Evolutionary conservation across 2,888 invertebrate species (phyloP).

Genomic region (Palloptera scutellata): DNA sequence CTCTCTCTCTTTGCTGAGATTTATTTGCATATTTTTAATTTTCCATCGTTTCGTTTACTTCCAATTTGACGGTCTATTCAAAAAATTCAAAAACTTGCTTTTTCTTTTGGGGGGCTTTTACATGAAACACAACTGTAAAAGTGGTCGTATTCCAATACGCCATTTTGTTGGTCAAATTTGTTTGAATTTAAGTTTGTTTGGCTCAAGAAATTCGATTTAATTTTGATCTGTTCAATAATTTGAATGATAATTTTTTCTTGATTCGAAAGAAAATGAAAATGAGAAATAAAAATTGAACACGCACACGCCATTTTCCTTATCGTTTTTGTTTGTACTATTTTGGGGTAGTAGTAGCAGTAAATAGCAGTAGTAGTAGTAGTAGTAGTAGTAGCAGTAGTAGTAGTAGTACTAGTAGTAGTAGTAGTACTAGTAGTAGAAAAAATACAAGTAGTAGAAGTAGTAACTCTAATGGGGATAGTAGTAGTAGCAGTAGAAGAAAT

Average conservation of each 20-base stretch:
- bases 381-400: constrained; percentile 31
- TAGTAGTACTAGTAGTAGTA: constrained; percentile 44
- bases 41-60: no score
- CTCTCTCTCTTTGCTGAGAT: not conserved
- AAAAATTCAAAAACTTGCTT: constrained; percentile 39
- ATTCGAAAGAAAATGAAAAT: no score
- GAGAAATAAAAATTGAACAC: no score
- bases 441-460: constrained; percentile 28
- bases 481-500: constrained; percentile 32
- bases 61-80: constrained; percentile 18
- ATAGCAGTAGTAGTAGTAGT: constrained; percentile 42
- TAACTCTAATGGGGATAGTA: constrained; percentile 31
- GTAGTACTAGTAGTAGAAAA: constrained; percentile 39
- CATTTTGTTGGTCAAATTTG: no score
- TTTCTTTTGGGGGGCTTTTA: not conserved
- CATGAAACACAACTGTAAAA: no score
- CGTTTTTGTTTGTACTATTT: constrained; percentile 6
- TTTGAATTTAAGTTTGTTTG: no score
- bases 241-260: no score
- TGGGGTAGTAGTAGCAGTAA: constrained; percentile 43
- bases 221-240: no score
- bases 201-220: no score
- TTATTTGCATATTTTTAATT: no score
- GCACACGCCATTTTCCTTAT: no score
- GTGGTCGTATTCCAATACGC: no score